Evolutionary conservation across 1,140 invertebrate species (phyloP).

Genomic region (Ceratoteleas bidentatus): DNA sequence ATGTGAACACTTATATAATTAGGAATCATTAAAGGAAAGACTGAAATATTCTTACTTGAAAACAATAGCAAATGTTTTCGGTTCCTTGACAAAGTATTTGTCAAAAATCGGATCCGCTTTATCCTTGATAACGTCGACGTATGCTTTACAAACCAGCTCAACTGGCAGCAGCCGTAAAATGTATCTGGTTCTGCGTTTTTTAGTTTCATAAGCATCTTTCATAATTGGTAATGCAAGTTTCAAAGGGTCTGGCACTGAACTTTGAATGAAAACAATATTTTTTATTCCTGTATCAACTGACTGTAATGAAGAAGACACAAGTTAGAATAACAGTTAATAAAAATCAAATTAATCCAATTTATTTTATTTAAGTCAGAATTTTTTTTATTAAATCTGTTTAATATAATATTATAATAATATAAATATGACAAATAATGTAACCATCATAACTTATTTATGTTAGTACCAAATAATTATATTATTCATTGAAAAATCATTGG

Average conservation of each 20-base stretch:
- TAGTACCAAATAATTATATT: no score
- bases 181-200: slow-evolving; percentile 86
- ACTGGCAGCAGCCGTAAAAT: slow-evolving; percentile 91
- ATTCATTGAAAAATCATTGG: no score
- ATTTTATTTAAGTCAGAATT: no score
- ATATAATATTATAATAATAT: no score
- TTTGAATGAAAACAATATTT: slow-evolving; percentile 92
- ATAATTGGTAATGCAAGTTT: slow-evolving; percentile 87
- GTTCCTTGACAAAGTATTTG: slow-evolving; percentile 87
- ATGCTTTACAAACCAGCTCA: slow-evolving; percentile 89
- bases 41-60: slow-evolving; percentile 83
- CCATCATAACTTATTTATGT: no score
- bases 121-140: slow-evolving; percentile 86
- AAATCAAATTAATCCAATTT: no score
- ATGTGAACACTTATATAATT: no score
- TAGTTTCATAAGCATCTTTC: slow-evolving; percentile 86
- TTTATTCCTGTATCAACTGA: slow-evolving; percentile 88
- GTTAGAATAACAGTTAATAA: background rate
- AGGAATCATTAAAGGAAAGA: background rate
- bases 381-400: no score
- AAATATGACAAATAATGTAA: no score
- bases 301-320: slow-evolving; percentile 73
- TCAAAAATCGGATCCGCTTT: slow-evolving; percentile 86
- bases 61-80: slow-evolving; percentile 88
- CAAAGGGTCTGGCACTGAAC: slow-evolving; percentile 87